These are phyloP conservation scores for Dynastes grantii DNA, from an alignment of 2,888 invertebrate species.

Conservation along the genomic window DNA sequence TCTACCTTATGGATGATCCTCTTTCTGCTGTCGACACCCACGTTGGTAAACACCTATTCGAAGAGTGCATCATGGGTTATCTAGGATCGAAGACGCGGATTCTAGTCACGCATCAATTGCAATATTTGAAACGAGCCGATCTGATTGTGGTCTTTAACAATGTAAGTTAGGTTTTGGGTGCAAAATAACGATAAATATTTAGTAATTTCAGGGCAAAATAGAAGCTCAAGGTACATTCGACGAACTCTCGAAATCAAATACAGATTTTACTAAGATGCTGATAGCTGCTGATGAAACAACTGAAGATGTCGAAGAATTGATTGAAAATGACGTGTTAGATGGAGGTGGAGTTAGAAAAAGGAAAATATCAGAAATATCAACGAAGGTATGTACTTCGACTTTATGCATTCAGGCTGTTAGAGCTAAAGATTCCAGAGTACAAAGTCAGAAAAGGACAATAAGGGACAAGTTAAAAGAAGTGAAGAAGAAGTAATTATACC, in stretches of 20 bases:
- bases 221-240: conserved; percentile 76
- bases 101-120: conserved; percentile 82
- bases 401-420: too few relatives aligned
- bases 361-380: background rate
- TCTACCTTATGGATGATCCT: conserved; percentile 87
- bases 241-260: conserved; percentile 73
- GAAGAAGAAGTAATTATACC: conserved; percentile 55
- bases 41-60: conserved; percentile 83
- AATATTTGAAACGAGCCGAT: conserved; percentile 75
- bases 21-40: conserved; percentile 86
- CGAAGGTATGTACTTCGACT: background rate
- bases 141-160: conserved; percentile 73
- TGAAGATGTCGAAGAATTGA: conserved; percentile 64
- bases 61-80: conserved; percentile 78
- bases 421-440: conserved; percentile 53
- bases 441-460: conserved; percentile 52
- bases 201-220: conserved; percentile 71
- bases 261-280: conserved; percentile 75
- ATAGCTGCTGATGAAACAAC: conserved; percentile 59
- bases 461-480: conserved; percentile 56
- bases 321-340: conserved; percentile 57
- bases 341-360: conserved; percentile 18
- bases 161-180: conserved; percentile 64
- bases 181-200: conserved; percentile 53
- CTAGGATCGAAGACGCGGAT: conserved; percentile 76